These are phyloP conservation scores for Philaethria dido DNA, from an alignment of 2,888 invertebrate genomes.

Conservation along the genomic window DNA sequence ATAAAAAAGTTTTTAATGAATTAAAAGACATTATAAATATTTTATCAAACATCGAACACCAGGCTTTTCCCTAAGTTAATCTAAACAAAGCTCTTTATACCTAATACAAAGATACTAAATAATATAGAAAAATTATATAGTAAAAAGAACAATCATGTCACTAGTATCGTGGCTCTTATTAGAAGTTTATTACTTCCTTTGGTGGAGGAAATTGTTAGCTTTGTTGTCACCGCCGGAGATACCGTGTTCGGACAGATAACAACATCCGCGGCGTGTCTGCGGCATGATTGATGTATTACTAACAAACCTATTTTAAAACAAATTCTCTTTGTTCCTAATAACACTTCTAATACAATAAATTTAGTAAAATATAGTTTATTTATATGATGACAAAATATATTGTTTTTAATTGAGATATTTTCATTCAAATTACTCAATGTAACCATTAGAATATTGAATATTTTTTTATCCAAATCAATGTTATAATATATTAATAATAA, in stretches of 20 bases:
- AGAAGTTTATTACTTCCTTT: slow-evolving; percentile 36
- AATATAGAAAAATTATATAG: not conserved
- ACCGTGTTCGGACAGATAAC: slow-evolving; percentile 45
- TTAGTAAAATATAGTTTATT: not conserved
- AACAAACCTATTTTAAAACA: slow-evolving; percentile 2
- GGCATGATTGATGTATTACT: slow-evolving; percentile 51
- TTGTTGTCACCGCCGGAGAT: slow-evolving; percentile 39
- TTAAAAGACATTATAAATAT: too few relatives aligned
- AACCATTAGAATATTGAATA: too few relatives aligned
- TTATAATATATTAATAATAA: too few relatives aligned
- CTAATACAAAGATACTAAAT: not conserved
- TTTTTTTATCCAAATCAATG: too few relatives aligned
- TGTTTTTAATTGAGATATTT: too few relatives aligned
- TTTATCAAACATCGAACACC: too few relatives aligned
- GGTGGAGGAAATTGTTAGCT: slow-evolving; percentile 35
- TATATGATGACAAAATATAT: too few relatives aligned
- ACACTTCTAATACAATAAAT: not conserved
- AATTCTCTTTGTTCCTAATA: not conserved
- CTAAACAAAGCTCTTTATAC: not conserved
- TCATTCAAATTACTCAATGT: too few relatives aligned
- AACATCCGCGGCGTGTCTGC: slow-evolving; percentile 50
- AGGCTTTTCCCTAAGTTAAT: too few relatives aligned
- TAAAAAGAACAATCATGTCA: not conserved
- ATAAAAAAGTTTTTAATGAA: too few relatives aligned
- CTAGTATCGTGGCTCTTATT: slow-evolving; percentile 23